These are phyloP conservation scores for Leptestheria dahalacensis DNA, from an alignment of 1,140 invertebrate species.

Conservation along the genomic window DNA sequence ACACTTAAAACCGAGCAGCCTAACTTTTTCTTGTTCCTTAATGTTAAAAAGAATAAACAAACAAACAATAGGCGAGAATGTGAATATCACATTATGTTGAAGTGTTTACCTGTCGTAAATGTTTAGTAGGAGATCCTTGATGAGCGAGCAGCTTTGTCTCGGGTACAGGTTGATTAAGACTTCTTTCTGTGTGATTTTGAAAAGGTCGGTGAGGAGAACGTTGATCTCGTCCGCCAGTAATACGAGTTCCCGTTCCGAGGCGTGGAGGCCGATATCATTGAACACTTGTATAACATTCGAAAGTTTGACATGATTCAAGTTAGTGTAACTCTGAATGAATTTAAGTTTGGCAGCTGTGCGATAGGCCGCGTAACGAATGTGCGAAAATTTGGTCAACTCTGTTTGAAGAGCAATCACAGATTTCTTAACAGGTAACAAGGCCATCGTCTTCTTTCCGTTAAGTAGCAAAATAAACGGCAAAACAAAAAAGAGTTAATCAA, in stretches of 20 bases:
- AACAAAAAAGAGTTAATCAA: too few species aligned
- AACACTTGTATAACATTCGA: constrained; percentile 38
- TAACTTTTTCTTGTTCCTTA: constrained; percentile 25
- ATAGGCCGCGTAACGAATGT: constrained; percentile 49
- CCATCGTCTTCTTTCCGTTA: not conserved
- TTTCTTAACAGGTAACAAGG: not conserved
- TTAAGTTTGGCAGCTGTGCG: constrained; percentile 63
- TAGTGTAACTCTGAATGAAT: constrained; percentile 45
- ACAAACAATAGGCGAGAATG: not conserved
- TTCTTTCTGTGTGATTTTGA: constrained; percentile 43
- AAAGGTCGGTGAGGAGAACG: constrained; percentile 44
- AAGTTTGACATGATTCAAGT: constrained; percentile 40
- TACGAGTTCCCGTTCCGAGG: constrained; percentile 38
- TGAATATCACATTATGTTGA: not conserved
- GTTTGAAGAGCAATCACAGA: not conserved
- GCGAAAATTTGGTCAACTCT: constrained; percentile 4
- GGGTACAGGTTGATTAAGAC: constrained; percentile 36
- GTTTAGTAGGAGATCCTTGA: constrained; percentile 44
- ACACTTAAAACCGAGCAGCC: constrained; percentile 36
- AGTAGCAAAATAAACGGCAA: too few species aligned
- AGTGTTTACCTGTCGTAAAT: constrained; percentile 42
- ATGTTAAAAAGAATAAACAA: constrained; percentile 25
- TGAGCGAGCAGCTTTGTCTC: constrained; percentile 37
- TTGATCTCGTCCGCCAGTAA: constrained; percentile 41
- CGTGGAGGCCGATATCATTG: constrained; percentile 40